A percentile compares a stretch with the other conserved stretches of the same genome.
Evolutionary conservation across 2,113 vertebrate genomes (phyloP).

Genomic region (Oncorhynchus kisutch): DNA sequence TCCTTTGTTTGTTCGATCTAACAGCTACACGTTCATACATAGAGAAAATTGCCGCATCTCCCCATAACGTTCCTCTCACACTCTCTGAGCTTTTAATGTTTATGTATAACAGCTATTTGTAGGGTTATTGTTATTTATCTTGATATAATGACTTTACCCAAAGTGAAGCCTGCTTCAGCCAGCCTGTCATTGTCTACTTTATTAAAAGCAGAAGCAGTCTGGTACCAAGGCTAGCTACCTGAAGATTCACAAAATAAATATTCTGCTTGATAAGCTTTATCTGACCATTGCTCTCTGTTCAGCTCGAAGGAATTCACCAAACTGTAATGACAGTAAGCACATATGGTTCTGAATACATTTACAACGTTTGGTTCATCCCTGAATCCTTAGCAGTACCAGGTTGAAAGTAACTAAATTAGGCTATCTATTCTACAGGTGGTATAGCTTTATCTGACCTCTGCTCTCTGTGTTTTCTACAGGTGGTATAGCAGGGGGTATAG

Average conservation of each 20-base stretch:
- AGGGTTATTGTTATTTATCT: slow-evolving; percentile 41
- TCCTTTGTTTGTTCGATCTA: neutral
- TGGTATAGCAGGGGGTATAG: no score
- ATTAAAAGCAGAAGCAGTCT: neutral
- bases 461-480: no score
- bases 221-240: no score
- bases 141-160: no score
- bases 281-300: neutral
- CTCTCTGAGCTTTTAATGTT: slow-evolving; percentile 46
- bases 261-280: neutral
- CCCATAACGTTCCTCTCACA: slow-evolving; percentile 27
- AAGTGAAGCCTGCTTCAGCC: slow-evolving; percentile 17
- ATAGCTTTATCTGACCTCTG: neutral
- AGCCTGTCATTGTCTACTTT: neutral
- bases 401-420: no score
- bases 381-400: no score
- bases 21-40: neutral
- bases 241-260: no score
- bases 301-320: neutral
- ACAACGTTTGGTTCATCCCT: no score
- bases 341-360: no score
- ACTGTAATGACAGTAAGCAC: no score
- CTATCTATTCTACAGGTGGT: no score
- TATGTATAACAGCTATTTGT: slow-evolving; percentile 50
- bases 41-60: slow-evolving; percentile 13